phyloP scores from a whole-genome alignment of 1,140 invertebrate species.

The Drosophila nasuta region DNA sequence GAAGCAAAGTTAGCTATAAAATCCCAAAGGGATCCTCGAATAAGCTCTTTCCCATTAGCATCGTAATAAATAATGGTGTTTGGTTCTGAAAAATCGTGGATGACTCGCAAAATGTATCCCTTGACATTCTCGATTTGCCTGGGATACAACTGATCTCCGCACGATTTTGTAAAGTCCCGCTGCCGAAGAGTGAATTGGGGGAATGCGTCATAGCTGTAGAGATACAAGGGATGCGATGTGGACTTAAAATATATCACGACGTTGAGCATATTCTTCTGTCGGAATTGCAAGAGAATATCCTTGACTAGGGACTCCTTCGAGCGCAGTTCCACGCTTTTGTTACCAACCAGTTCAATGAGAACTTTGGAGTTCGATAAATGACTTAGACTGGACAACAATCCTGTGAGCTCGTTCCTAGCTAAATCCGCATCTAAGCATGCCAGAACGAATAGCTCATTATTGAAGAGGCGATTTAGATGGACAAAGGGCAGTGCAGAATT shows the following conservation, averaged over 20 bases:
- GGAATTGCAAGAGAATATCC: constrained; percentile 36
- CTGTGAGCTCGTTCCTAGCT: background rate
- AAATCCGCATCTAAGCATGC: constrained; percentile 37
- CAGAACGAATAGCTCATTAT: constrained; percentile 47
- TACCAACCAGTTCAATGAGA: constrained; percentile 45
- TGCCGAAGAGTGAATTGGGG: constrained; percentile 40
- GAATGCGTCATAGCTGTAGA: constrained; percentile 56
- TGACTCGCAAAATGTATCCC: constrained; percentile 32
- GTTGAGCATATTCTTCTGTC: constrained; percentile 42
- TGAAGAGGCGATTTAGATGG: constrained; percentile 23
- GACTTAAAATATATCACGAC: constrained; percentile 44
- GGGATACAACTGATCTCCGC: constrained; percentile 18
- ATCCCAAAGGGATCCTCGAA: constrained; percentile 55
- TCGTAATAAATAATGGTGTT: constrained; percentile 37
- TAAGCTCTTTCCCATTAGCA: constrained; percentile 1
- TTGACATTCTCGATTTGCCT: constrained; percentile 37
- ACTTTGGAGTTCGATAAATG: constrained; percentile 16
- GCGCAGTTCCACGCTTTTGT: background rate
- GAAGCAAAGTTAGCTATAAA: constrained; percentile 39
- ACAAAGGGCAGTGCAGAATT: background rate
- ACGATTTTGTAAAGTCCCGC: background rate
- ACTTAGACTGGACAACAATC: constrained; percentile 27
- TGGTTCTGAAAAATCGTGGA: constrained; percentile 58
- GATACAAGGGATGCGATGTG: background rate
- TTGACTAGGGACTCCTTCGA: constrained; percentile 23